phyloP scores from a whole-genome alignment of 2,888 invertebrate species.

The Napeogenes sylphis region DNA sequence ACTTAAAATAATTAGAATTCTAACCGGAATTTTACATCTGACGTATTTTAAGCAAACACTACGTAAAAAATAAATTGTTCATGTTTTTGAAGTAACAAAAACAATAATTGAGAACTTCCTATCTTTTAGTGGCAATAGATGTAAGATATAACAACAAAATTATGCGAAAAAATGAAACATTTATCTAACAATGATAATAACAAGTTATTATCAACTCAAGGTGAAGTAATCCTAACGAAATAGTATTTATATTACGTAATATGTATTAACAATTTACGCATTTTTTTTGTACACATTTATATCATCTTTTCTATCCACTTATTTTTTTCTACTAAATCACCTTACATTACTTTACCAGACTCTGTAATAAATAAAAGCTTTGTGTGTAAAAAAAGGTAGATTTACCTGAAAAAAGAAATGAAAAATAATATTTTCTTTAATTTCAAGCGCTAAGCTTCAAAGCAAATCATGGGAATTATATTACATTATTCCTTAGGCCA shows the following conservation, averaged over 20 bases:
- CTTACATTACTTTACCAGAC: conserved; percentile 2
- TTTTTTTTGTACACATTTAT: too few relatives aligned
- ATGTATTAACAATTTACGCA: too few relatives aligned
- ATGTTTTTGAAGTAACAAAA: too few relatives aligned
- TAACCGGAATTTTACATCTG: too few relatives aligned
- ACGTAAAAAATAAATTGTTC: too few relatives aligned
- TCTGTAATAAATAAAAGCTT: not conserved
- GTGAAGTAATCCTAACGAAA: conserved; percentile 11
- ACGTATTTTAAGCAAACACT: too few relatives aligned
- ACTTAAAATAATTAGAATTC: too few relatives aligned
- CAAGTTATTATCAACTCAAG: conserved; percentile 16
- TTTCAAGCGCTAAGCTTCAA: not conserved
- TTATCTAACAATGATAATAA: conserved; percentile 13
- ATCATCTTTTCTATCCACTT: not conserved
- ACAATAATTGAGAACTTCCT: too few relatives aligned
- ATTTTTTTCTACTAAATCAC: not conserved
- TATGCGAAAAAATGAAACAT: not conserved
- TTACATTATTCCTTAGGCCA: too few relatives aligned
- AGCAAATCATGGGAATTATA: too few relatives aligned
- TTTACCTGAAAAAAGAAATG: conserved; percentile 21
- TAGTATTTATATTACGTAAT: conserved; percentile 9
- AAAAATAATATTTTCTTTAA: not conserved
- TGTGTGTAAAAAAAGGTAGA: not conserved
- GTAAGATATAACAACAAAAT: too few relatives aligned
- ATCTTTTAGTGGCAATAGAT: too few relatives aligned